phyloP scores from a whole-genome alignment of 64 coral and sea anemone genomes.

The Montipora sp. region DNA sequence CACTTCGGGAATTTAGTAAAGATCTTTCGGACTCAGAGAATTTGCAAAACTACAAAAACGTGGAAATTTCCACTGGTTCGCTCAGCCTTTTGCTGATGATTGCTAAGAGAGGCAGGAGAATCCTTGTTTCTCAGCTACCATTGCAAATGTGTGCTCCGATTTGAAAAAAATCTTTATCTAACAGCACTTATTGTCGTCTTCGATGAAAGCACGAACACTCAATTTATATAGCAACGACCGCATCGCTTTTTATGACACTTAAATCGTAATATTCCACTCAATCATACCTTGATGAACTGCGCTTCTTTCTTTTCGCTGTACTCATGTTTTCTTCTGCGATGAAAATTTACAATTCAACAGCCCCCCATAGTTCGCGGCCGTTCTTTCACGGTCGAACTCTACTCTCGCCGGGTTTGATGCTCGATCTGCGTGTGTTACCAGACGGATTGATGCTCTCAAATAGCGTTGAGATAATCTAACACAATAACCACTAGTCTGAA shows the following conservation, averaged over 20 bases:
- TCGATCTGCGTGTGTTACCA: not conserved
- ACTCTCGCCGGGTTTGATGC: not conserved
- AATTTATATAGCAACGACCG: not conserved
- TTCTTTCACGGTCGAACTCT: not conserved
- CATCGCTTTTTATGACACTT: not conserved
- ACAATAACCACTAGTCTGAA: not conserved
- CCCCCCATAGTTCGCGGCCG: constrained; percentile 11
- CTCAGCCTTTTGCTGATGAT: not conserved
- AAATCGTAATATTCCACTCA: not conserved
- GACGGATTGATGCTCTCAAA: not conserved
- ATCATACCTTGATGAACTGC: constrained; percentile 61
- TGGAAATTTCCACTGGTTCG: not conserved
- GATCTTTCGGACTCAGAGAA: not conserved
- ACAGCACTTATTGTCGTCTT: constrained; percentile 10
- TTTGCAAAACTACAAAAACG: not conserved
- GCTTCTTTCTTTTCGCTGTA: constrained; percentile 71
- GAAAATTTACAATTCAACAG: constrained; percentile 23
- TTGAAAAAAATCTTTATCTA: not conserved
- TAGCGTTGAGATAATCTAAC: not conserved
- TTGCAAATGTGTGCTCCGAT: not conserved
- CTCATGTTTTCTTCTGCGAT: constrained; percentile 55
- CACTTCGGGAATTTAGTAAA: not conserved
- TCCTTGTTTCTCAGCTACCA: not conserved
- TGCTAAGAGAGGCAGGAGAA: not conserved
- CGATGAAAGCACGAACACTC: constrained; percentile 44